These are phyloP conservation scores for Numida meleagris DNA, from an alignment of 2,113 vertebrate species.

Conservation along the genomic window DNA sequence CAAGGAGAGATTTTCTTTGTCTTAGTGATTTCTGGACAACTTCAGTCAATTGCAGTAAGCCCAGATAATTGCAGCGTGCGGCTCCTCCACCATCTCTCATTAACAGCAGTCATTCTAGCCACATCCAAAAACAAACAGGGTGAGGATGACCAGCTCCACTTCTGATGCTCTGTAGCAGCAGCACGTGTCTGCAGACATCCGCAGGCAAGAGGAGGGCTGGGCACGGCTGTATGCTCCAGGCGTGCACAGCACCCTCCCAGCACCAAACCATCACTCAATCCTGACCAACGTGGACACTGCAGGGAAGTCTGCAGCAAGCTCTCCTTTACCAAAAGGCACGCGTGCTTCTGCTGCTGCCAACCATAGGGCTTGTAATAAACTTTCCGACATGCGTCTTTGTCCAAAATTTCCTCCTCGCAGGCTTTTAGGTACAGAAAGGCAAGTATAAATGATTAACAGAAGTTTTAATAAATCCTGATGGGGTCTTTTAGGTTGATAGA, in stretches of 20 bases:
- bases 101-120: not conserved
- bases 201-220: not conserved
- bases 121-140: not conserved
- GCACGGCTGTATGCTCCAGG: not conserved
- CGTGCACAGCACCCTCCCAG: not conserved
- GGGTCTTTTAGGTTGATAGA: not conserved
- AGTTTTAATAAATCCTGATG: conserved; percentile 50
- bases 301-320: not conserved
- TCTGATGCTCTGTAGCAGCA: not conserved
- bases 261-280: not conserved
- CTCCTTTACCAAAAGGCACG: not conserved
- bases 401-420: not conserved
- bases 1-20: conserved; percentile 15
- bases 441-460: not conserved
- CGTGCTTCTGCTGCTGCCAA: not conserved
- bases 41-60: not conserved
- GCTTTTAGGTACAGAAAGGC: not conserved
- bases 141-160: not conserved
- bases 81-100: not conserved
- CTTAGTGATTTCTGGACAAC: conserved; percentile 12
- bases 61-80: not conserved
- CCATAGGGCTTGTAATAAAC: not conserved
- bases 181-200: not conserved
- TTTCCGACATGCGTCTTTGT: rapidly evolving
- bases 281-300: rapidly evolving